Evolutionary conservation across 2,888 invertebrate species (phyloP).

Genomic region (Tetragonula carbonaria): DNA sequence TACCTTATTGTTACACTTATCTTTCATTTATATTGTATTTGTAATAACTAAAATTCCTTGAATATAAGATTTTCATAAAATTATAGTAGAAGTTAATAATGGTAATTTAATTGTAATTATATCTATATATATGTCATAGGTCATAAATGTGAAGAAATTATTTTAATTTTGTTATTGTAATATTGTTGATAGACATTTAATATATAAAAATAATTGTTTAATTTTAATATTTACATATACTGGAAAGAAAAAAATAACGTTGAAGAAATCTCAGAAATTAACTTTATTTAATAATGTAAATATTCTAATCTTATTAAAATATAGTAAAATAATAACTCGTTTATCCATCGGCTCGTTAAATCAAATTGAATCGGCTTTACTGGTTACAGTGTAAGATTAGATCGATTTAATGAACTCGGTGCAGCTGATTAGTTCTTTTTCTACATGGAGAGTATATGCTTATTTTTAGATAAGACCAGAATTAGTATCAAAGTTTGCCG

Average conservation of each 20-base stretch:
- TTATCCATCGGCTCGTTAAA: conserved; percentile 53
- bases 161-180: conserved; percentile 30
- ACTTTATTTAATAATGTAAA: conserved; percentile 3
- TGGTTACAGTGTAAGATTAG: conserved; percentile 60
- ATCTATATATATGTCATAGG: background rate
- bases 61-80: conserved; percentile 33
- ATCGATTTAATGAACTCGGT: conserved; percentile 70
- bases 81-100: conserved; percentile 8
- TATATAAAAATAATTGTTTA: conserved; percentile 34
- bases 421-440: conserved; percentile 65
- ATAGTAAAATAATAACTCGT: conserved; percentile 37
- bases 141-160: background rate
- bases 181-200: conserved; percentile 18
- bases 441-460: conserved; percentile 48
- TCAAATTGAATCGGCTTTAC: conserved; percentile 63
- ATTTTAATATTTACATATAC: conserved; percentile 14
- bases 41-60: conserved; percentile 24
- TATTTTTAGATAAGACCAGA: conserved; percentile 63
- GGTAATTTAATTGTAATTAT: conserved; percentile 16
- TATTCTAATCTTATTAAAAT: conserved; percentile 9
- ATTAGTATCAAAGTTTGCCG: conserved; percentile 20
- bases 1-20: conserved; percentile 8
- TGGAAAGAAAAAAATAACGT: too few species aligned
- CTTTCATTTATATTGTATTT: conserved; percentile 30
- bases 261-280: background rate